Evolutionary conservation across 2,113 vertebrate genomes (phyloP).

Genomic region (Hippocampus guttulatus): DNA sequence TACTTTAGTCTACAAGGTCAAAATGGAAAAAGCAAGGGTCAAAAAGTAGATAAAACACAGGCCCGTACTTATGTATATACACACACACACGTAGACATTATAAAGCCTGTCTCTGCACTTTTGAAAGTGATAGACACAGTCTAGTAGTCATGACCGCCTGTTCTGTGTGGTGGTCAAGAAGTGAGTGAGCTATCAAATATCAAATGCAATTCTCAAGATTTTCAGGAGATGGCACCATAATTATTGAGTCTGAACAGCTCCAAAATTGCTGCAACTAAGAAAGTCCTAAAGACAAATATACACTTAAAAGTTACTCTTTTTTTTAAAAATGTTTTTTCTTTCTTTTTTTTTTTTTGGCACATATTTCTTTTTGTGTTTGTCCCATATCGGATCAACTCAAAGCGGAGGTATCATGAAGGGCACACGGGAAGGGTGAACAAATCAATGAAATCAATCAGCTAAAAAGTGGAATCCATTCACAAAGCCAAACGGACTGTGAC

Average conservation of each 20-base stretch:
- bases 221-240: constrained; percentile 80
- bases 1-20: not conserved
- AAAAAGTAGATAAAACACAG: constrained; percentile 46
- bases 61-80: constrained; percentile 8
- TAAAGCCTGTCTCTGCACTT: constrained; percentile 51
- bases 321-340: not conserved
- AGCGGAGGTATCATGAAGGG: constrained; percentile 65
- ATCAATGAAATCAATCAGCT: constrained; percentile 41
- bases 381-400: constrained; percentile 61
- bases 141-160: constrained; percentile 52
- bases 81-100: constrained; percentile 12
- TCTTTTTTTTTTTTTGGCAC: constrained; percentile 77
- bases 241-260: constrained; percentile 72
- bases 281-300: constrained; percentile 73
- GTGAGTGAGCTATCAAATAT: constrained; percentile 59
- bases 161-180: constrained; percentile 46
- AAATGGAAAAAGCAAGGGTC: constrained; percentile 41
- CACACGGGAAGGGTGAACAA: constrained; percentile 37
- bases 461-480: constrained; percentile 34
- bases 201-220: constrained; percentile 74
- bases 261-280: constrained; percentile 69
- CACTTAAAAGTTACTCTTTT: constrained; percentile 56
- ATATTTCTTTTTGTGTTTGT: constrained; percentile 63
- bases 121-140: constrained; percentile 25
- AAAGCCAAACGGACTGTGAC: constrained; percentile 35